Base-by-base conservation (phyloP, 2,888 invertebrate genomes). In the Lomographa bimaculata region DNA sequence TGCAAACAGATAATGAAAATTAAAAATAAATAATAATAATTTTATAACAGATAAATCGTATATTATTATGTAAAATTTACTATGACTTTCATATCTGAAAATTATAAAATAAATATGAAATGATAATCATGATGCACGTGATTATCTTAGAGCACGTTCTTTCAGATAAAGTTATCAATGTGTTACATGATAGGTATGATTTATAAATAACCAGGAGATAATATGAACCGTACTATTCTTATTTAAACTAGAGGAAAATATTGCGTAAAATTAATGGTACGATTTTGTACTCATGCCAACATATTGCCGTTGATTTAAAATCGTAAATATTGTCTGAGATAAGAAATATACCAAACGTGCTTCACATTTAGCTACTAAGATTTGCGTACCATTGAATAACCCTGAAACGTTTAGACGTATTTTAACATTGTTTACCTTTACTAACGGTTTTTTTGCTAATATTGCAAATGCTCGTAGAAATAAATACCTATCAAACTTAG, bases 281-380 rank as follows among this genome's bases (percentile, higher is more conserved):
- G 4, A 7, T 36, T 40, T 30, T 42, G 42, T 32, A 27, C 27
- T 30, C 17, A 18, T 36, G 42, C 36, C 30, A 42, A 42, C 9
- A 14, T 35, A 24, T 36, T 18, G 18, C n/a, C n/a, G n/a, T n/a
- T n/a, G n/a, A n/a, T n/a, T n/a, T n/a, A 32, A 36, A 27, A 17
- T n/a, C 30, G 36, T 42, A 42, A 42, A 32, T 32, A 36, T 32
- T 25, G 35, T 17, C 7, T 17, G 21, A n/a, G 21, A 26, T 20
- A 28, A 24, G 21, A 41, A 35, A 35, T 35, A 41, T 35, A 33
- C 17, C 27, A 28, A 23, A 40, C 33, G 28, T 23, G n/a, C n/a
- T 33, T n/a, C 7, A 23, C 26, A 7, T 30, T 26, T 20, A 8
- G 21, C n/a, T n/a, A n/a, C n/a, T n/a, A n/a, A n/a, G n/a, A n/a